phyloP scores from a whole-genome alignment of 2,113 vertebrate species.

The Isurus oxyrinchus region DNA sequence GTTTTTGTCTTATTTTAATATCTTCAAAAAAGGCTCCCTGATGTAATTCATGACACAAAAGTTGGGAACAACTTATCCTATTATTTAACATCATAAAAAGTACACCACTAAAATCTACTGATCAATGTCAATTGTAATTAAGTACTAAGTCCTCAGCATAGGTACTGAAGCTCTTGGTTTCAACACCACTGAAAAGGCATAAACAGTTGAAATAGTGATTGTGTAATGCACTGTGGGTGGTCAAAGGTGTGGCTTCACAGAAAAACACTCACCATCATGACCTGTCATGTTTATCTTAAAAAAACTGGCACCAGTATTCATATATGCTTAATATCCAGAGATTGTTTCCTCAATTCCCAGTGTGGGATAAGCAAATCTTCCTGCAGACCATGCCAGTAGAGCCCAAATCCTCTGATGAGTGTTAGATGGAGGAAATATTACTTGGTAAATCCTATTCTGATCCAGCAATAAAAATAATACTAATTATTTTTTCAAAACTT shows the following conservation, averaged over 20 bases:
- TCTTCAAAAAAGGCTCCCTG: not conserved
- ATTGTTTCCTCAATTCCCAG: not conserved
- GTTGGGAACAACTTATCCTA: not conserved
- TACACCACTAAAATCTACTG: not conserved
- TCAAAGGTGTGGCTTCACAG: not conserved
- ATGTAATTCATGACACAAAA: not conserved
- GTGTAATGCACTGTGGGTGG: conserved; percentile 26
- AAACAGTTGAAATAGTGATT: not conserved
- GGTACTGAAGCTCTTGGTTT: not conserved
- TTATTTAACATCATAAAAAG: not conserved
- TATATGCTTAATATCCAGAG: not conserved
- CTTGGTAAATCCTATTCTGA: not conserved
- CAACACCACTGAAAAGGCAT: not conserved
- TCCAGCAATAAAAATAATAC: not conserved
- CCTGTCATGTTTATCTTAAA: conserved; percentile 1
- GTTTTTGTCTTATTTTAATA: not conserved
- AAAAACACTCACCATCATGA: not conserved
- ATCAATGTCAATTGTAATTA: not conserved
- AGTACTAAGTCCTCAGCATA: not conserved
- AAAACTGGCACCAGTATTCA: not conserved
- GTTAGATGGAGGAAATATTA: not conserved
- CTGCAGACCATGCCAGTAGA: not conserved
- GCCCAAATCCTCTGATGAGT: not conserved
- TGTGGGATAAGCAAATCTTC: not conserved
- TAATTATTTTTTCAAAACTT: not conserved